Base-by-base conservation (phyloP, 37 sponge, comb jelly and placozoan species). In the Dysidea cf. avara region DNA sequence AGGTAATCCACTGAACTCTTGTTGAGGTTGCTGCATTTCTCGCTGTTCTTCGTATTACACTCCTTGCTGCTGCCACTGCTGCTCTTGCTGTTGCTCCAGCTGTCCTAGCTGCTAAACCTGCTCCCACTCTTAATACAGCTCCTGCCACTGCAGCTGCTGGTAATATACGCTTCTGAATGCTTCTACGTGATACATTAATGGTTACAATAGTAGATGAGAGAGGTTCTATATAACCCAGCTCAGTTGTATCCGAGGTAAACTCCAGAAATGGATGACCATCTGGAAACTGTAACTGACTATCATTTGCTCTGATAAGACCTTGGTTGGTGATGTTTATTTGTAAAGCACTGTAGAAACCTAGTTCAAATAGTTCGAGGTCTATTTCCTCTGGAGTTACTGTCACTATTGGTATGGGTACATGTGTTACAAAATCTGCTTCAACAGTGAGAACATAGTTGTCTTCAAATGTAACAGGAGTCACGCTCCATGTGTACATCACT, bases 261-360 rank as follows among this genome's bases (percentile, higher is more conserved):
- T 66, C 47, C 6, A 77, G n/a, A 26, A 77, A 77, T 56, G 78
- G 68, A 48, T 77, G 78, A 28, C 29, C 50, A 35, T 1, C 37
- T 25, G 78, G 78, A 24, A 77, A 59, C 29, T 77, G 40, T 36
- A 77, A 36, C 14, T 37, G 20, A 20, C 66, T 59, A 66, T 77
- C 48, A 37, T 77, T 34, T 13, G 78, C 68, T 55, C 78, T 4
- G 25, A 77, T 77, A 1, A 77, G 59, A 39, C 78, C 78, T 38
- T 77, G 78, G 24, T 77, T 77, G 16, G 78, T 77, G 16, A 77
- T 67, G 68, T 77, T 77, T 6, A 64, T 24, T 33, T 77, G 78
- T 22, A 77, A 4, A 39, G n/a, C n/a, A n/a, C n/a, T n/a, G n/a
- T n/a, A n/a, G n/a, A n/a, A n/a, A n/a, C n/a, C n/a, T n/a, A n/a